Conservation (phyloP, 2,797 vertebrate genomes). For the Typhlichthys eigenmanni region DNA sequence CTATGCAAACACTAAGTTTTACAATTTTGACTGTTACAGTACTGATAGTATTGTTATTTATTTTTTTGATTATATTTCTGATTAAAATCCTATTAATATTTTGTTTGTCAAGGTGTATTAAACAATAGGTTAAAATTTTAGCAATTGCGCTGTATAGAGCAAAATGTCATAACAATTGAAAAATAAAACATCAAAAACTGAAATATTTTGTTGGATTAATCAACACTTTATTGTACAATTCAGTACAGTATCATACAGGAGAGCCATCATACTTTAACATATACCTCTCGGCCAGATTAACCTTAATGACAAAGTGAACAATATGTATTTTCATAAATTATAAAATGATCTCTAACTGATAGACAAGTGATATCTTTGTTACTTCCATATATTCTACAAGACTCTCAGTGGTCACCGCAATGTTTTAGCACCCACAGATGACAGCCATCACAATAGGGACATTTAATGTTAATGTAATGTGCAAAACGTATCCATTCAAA, state of each 20-base stretch:
- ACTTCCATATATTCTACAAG: slow-evolving; percentile 42
- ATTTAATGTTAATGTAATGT: slow-evolving; percentile 36
- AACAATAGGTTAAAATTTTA: background rate
- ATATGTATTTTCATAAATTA: slow-evolving; percentile 29
- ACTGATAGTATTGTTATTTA: slow-evolving; percentile 1
- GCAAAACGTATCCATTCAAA: slow-evolving; percentile 32
- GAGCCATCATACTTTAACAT: slow-evolving; percentile 42
- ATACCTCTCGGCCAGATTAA: slow-evolving; percentile 35
- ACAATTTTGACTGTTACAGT: background rate
- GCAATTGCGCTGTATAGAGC: too few species aligned
- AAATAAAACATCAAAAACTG: background rate
- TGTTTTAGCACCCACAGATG: slow-evolving; percentile 52
- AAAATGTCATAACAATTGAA: too few species aligned
- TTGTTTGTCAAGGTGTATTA: background rate
- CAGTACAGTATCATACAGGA: slow-evolving; percentile 58
- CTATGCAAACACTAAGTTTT: background rate
- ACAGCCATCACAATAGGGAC: slow-evolving; percentile 57
- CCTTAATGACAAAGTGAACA: slow-evolving; percentile 38
- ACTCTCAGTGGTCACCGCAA: slow-evolving; percentile 38
- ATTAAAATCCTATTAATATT: background rate
- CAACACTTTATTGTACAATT: slow-evolving; percentile 69
- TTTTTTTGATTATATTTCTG: background rate
- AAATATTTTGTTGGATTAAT: slow-evolving; percentile 24
- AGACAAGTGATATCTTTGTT: slow-evolving; percentile 39
- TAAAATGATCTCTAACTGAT: slow-evolving; percentile 40